phyloP scores from a whole-genome alignment of 2,113 vertebrate genomes.

The Halcyon malimbica region DNA sequence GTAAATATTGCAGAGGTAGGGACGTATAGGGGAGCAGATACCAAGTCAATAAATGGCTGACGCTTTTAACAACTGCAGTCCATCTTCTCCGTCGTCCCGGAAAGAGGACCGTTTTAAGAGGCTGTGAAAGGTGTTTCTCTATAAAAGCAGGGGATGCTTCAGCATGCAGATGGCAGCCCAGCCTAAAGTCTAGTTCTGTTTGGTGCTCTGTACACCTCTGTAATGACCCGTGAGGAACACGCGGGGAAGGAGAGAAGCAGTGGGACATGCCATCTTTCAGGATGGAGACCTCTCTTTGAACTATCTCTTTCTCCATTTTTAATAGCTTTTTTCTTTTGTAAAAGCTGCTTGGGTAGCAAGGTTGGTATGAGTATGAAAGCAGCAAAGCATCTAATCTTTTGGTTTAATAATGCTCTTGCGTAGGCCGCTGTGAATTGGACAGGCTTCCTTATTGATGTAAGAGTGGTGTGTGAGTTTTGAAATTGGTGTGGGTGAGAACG shows the following conservation, averaged over 20 bases:
- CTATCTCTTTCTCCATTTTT: conserved; percentile 38
- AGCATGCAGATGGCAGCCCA: conserved; percentile 45
- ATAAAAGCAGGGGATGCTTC: neutral
- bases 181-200: conserved; percentile 12
- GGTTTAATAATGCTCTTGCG: neutral
- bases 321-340: conserved; percentile 37
- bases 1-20: neutral
- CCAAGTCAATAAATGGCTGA: neutral
- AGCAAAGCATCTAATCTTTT: conserved; percentile 41
- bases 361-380: conserved; percentile 1
- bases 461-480: conserved; percentile 20
- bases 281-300: conserved; percentile 56
- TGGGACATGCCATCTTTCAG: neutral
- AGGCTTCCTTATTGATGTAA: neutral
- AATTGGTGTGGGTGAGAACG: neutral
- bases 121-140: neutral
- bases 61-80: neutral
- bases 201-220: neutral
- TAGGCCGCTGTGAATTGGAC: neutral
- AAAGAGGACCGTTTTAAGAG: neutral
- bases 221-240: neutral
- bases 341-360: conserved; percentile 37
- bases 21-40: neutral
- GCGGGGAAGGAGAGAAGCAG: neutral
- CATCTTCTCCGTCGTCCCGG: neutral